phyloP scores from a whole-genome alignment of 2,113 vertebrate species.

The Gasterosteus aculeatus region DNA sequence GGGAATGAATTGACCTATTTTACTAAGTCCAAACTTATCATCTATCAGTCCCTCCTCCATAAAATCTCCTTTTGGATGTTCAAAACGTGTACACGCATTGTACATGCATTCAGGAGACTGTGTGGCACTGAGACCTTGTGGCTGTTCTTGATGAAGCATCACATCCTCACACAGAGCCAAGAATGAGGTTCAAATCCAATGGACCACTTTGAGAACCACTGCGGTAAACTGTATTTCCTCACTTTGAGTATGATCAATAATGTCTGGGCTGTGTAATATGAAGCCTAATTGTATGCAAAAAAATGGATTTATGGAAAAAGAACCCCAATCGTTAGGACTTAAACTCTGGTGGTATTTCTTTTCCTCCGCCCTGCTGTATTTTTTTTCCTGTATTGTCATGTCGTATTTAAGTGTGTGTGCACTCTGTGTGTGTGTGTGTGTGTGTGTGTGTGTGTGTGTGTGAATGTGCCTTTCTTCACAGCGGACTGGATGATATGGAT shows the following conservation, averaged over 20 bases:
- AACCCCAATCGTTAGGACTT: slow-evolving; percentile 4
- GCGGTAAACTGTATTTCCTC: not conserved
- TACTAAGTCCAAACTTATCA: too few species aligned
- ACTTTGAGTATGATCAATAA: not conserved
- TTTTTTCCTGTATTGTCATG: not conserved
- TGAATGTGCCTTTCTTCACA: slow-evolving; percentile 7
- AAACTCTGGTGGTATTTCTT: slow-evolving; percentile 12
- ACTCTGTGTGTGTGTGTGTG: not conserved
- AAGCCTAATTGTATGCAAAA: slow-evolving; percentile 12
- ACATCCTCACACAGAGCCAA: too few species aligned
- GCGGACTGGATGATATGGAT: slow-evolving; percentile 33
- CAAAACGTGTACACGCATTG: too few species aligned
- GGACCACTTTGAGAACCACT: not conserved
- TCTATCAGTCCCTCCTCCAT: too few species aligned
- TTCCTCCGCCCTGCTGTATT: slow-evolving; percentile 5
- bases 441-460: not conserved
- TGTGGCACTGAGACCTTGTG: too few species aligned
- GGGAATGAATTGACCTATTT: not conserved
- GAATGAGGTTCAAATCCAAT: too few species aligned
- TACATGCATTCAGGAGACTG: too few species aligned
- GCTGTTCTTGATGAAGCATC: too few species aligned
- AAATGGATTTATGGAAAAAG: not conserved
- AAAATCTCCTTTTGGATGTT: too few species aligned
- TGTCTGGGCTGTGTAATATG: not conserved
- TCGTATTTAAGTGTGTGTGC: not conserved